Conservation (phyloP, 2,797 vertebrate species). For the Sebastes cheni region DNA sequence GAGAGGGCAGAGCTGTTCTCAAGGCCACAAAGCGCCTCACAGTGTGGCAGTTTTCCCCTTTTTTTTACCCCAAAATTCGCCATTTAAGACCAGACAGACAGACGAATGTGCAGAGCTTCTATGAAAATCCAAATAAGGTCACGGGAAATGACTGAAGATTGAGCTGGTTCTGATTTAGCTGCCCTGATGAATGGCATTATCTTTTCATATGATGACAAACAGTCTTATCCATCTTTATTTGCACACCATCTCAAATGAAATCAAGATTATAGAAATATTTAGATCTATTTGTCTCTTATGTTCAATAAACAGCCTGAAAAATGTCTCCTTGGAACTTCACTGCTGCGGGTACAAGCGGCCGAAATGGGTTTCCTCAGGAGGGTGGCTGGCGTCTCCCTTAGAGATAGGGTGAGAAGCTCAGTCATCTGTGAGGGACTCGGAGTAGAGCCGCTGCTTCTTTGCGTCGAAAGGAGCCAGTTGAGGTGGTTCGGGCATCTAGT, state of each 20-base stretch:
- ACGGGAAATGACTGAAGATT: background rate
- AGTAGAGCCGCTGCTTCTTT: too few species aligned
- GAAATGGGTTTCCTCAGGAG: too few species aligned
- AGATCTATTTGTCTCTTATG: background rate
- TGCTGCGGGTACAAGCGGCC: too few species aligned
- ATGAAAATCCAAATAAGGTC: conserved; percentile 14
- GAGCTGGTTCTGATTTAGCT: conserved; percentile 35
- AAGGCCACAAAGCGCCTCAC: conserved; percentile 48
- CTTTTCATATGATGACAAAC: background rate
- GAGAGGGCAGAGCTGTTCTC: conserved; percentile 52
- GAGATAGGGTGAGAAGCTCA: too few species aligned
- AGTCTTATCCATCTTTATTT: background rate
- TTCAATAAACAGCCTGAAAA: background rate
- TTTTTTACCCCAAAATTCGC: conserved; percentile 3
- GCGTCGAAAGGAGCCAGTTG: too few species aligned
- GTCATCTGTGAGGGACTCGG: too few species aligned
- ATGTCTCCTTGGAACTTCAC: background rate
- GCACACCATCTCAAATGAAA: conserved; percentile 13
- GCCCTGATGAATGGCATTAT: background rate
- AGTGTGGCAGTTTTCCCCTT: background rate
- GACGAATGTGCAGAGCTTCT: background rate
- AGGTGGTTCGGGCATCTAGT: too few species aligned
- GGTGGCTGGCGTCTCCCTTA: too few species aligned
- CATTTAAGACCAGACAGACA: conserved; percentile 27
- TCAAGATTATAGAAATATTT: conserved; percentile 1